Evolutionary conservation across 2,113 vertebrate species (phyloP).

Genomic region (Cathartes aura): DNA sequence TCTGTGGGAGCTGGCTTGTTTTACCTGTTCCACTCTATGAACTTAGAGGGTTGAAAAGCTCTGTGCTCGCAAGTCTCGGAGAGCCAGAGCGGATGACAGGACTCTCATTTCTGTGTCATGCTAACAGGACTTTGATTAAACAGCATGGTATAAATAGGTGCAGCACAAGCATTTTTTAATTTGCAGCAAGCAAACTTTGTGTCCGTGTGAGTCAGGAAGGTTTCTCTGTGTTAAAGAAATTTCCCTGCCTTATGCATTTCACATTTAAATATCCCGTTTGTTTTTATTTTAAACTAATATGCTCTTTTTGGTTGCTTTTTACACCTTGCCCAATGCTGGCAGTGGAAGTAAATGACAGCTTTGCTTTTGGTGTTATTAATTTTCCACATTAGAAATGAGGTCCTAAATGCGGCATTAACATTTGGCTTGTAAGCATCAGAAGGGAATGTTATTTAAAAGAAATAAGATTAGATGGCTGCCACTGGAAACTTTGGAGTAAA

Average conservation of each 20-base stretch:
- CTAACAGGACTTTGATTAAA: background rate
- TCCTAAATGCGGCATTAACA: slow-evolving; percentile 7
- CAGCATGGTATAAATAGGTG: background rate
- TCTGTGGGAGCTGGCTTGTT: background rate
- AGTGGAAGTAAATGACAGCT: background rate
- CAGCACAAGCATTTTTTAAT: background rate
- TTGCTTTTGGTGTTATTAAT: slow-evolving; percentile 11
- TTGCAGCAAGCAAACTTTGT: background rate
- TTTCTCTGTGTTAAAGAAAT: background rate
- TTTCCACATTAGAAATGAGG: background rate
- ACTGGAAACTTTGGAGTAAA: background rate
- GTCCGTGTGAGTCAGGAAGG: background rate
- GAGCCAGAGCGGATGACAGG: background rate
- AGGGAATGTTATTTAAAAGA: background rate
- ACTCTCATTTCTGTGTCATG: background rate
- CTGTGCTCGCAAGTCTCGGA: background rate
- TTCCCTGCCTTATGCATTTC: background rate
- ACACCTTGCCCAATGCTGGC: background rate
- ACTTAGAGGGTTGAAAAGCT: background rate
- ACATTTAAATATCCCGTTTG: background rate
- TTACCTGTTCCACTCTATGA: background rate
- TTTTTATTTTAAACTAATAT: background rate
- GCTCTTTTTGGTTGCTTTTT: background rate
- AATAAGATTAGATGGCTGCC: background rate
- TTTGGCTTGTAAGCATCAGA: background rate